Evolutionary conservation across 2,113 vertebrate species (phyloP).

Genomic region (Elephas maximus): DNA sequence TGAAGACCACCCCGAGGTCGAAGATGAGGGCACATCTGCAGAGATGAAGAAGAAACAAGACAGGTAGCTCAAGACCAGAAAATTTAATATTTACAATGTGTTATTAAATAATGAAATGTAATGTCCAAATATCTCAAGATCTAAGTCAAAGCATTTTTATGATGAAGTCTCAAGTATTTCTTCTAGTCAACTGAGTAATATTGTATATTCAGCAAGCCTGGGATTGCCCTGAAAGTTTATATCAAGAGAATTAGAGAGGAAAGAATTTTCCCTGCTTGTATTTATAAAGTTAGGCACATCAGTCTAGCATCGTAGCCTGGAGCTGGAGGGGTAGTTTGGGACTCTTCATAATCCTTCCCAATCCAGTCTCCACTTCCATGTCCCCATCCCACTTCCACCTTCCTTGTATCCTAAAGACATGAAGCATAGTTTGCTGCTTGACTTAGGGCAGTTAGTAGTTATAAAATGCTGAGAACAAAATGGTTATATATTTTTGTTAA

Average conservation of each 20-base stretch:
- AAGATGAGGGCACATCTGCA: fast-evolving
- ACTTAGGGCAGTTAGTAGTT: background rate
- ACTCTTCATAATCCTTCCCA: background rate
- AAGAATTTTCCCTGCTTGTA: background rate
- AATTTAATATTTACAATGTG: background rate
- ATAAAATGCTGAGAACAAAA: slow-evolving; percentile 15
- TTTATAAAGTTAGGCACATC: background rate
- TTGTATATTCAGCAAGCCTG: background rate
- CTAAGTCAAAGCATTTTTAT: background rate
- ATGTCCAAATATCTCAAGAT: background rate
- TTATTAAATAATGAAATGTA: background rate
- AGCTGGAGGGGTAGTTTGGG: background rate
- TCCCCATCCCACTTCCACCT: background rate
- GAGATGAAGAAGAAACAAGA: background rate
- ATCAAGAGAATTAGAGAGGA: background rate
- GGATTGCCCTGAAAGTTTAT: background rate
- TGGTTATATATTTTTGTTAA: background rate
- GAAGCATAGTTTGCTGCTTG: background rate
- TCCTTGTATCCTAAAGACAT: background rate
- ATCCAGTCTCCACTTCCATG: background rate
- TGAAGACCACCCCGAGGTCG: background rate
- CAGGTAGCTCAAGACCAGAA: slow-evolving; percentile 60
- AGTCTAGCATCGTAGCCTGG: background rate
- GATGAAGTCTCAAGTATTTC: background rate
- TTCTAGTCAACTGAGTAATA: background rate